Base-by-base conservation (phyloP, 2,888 invertebrate species). In the Catocala nupta region DNA sequence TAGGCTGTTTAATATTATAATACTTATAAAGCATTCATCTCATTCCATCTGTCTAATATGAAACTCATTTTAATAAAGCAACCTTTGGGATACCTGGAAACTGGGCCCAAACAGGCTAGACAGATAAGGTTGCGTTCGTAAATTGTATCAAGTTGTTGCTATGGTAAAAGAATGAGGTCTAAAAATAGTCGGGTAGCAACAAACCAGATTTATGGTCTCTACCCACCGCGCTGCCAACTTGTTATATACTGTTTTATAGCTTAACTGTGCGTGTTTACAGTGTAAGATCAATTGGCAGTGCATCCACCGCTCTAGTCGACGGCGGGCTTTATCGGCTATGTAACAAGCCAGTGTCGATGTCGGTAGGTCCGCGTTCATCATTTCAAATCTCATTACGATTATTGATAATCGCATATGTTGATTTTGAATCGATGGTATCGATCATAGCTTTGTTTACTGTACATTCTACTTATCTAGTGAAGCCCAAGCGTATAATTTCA, bases 181-280 rank as follows among this genome's bases (percentile, higher is more conserved):
- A 83, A 84, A 87, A 84, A 87, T 87, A 86, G 73, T 70, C 72
- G 82, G 80, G 74, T 84, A 81, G 87, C 81, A 85, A 84, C 84
- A 85, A 85, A 87, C 87, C 83, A 75, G 86, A 86, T 86, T 85
- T 83, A 83, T 85, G 77, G 72, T 77, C 67, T 66, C 73, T 73
- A 75, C 77, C 78, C 76, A 78, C 80, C 69, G 68, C 77, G 72
- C 69, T 70, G 63, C 73, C 56, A 48, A 52, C 48, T 51, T 55
- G 55, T 55, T 64, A 77, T 78, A 78, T 76, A 74, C 52, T 71
- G 79, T 74, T 82, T 77, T 79, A 78, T 77, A 71, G 49, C 75
- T 77, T 78, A 81, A 71, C 74, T 73, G 67, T 72, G 59, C 55
- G 58, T 65, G 59, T 70, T 72, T 80, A 78, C 71, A 75, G 70